Percentiles rank a stretch among this genome's conserved stretches.
Conservation (phyloP, 2,888 invertebrate genomes). For the Agonum fuliginosum region DNA sequence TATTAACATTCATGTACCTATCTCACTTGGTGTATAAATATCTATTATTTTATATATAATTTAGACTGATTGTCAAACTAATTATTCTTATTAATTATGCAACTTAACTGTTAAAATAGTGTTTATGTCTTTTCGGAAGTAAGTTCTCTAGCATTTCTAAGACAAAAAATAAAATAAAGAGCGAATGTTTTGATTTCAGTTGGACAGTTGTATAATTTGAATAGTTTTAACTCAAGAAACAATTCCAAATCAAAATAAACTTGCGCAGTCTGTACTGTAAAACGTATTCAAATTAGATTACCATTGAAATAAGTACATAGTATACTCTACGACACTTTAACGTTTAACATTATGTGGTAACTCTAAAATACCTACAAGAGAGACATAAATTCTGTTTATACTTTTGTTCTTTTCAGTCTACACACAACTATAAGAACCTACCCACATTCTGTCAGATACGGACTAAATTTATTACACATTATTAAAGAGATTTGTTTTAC, state of each 20-base stretch:
- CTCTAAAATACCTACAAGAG: slow-evolving; percentile 3
- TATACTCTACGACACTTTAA: background rate
- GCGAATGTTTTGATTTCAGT: no score
- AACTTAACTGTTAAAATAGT: no score
- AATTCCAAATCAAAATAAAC: slow-evolving; percentile 30
- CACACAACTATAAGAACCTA: background rate
- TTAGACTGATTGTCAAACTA: no score
- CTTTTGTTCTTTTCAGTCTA: slow-evolving; percentile 11
- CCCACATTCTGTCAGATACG: slow-evolving; percentile 35
- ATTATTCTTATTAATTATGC: no score
- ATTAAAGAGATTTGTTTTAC: slow-evolving; percentile 37
- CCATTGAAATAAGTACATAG: background rate
- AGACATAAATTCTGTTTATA: slow-evolving; percentile 30
- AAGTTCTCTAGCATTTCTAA: no score
- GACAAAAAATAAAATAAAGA: no score
- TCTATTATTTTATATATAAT: no score
- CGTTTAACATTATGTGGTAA: slow-evolving; percentile 29
- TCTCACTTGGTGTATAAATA: no score
- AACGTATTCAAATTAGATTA: slow-evolving; percentile 17
- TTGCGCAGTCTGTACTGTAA: background rate
- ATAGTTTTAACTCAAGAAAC: background rate
- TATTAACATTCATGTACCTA: no score
- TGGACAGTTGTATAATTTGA: no score
- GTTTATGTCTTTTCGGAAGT: no score
- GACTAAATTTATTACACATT: slow-evolving; percentile 44